phyloP scores from a whole-genome alignment of 2,888 invertebrate genomes.

The Acholoe squamosa region DNA sequence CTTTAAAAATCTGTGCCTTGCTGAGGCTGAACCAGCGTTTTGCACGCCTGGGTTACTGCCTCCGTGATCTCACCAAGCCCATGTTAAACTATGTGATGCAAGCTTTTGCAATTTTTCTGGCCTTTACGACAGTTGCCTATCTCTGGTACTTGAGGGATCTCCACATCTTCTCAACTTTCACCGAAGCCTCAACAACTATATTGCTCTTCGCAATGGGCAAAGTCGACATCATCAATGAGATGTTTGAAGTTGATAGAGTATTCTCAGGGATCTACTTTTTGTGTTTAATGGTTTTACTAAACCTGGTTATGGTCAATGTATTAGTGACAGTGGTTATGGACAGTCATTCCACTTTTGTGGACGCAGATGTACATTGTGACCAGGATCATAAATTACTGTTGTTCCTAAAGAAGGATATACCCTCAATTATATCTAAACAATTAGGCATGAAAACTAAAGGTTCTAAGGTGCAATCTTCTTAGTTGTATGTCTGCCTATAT shows the following conservation, averaged over 20 bases:
- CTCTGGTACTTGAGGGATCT: not conserved
- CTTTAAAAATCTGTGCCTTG: not conserved
- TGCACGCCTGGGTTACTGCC: not conserved
- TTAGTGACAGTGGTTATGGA: not conserved
- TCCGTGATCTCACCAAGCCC: not conserved
- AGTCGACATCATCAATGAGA: not conserved
- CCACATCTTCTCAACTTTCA: not conserved
- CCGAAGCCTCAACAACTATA: not conserved
- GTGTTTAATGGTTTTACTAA: not conserved
- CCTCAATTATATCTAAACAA: not conserved
- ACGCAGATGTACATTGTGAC: not conserved
- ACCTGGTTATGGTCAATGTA: not conserved
- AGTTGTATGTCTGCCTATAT: no score
- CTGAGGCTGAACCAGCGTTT: not conserved
- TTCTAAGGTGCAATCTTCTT: no score
- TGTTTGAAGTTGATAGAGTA: not conserved
- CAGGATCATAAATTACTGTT: not conserved
- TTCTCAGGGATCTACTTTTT: not conserved
- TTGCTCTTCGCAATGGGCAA: not conserved
- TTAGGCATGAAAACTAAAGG: not conserved
- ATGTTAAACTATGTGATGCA: not conserved
- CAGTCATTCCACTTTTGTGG: not conserved
- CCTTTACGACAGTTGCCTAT: not conserved
- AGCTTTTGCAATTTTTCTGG: not conserved
- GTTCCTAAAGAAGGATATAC: not conserved